These are phyloP conservation scores for Dorcus parallelipipedus DNA, from an alignment of 2,888 invertebrate genomes.

Conservation along the genomic window DNA sequence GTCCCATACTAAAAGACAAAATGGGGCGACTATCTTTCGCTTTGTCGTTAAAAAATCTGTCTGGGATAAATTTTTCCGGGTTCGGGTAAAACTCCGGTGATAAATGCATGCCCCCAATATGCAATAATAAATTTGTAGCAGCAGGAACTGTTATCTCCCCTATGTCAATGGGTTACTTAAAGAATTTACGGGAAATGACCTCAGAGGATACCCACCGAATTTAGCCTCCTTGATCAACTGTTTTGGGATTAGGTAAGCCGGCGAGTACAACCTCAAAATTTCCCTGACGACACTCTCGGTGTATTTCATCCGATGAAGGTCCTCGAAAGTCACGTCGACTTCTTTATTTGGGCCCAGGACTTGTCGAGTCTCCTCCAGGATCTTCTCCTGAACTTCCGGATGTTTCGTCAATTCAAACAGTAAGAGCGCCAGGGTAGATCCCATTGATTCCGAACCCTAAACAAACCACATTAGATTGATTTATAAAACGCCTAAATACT, in stretches of 20 bases:
- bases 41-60: constrained; percentile 17
- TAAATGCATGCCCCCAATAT: constrained; percentile 12
- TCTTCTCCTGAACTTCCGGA: constrained; percentile 24
- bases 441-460: constrained; percentile 28
- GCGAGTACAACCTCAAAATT: constrained; percentile 18
- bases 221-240: neutral
- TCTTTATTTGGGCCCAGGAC: constrained; percentile 9
- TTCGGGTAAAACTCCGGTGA: constrained; percentile 12
- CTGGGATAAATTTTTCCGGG: constrained; percentile 20
- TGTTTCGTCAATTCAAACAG: constrained; percentile 23
- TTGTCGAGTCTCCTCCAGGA: constrained; percentile 20
- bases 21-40: neutral
- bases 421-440: constrained; percentile 18
- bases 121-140: constrained; percentile 1
- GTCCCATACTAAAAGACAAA: neutral
- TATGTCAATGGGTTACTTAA: neutral
- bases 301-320: constrained; percentile 23
- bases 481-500: no score
- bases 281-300: constrained; percentile 26
- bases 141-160: constrained; percentile 1
- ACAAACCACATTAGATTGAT: no score
- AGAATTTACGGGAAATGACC: no score
- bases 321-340: constrained; percentile 4
- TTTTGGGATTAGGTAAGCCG: constrained; percentile 20
- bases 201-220: no score